These are phyloP conservation scores for Sipha maydis DNA, from an alignment of 2,888 invertebrate genomes.

Conservation along the genomic window DNA sequence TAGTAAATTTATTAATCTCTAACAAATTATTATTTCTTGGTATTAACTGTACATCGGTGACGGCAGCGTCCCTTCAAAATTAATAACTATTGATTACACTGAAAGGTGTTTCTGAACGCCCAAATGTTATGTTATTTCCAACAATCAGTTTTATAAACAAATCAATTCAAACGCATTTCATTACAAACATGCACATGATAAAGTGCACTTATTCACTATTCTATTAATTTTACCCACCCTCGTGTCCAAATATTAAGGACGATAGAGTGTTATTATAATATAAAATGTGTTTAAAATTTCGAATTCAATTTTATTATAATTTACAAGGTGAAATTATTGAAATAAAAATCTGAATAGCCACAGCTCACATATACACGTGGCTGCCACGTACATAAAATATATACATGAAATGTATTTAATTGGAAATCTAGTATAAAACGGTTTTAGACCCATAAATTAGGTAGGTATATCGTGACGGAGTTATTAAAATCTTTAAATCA, in stretches of 20 bases:
- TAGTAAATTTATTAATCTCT: background rate
- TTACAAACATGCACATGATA: background rate
- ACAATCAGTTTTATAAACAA: conserved; percentile 29
- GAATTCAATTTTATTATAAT: background rate
- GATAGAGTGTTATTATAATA: background rate
- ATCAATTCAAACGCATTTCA: conserved; percentile 5
- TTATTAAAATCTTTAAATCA: conserved; percentile 22
- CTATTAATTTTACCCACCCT: background rate
- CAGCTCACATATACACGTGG: background rate
- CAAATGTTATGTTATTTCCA: conserved; percentile 1
- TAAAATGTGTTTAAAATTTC: background rate
- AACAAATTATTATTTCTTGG: background rate
- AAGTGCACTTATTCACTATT: too few species aligned
- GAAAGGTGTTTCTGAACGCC: conserved; percentile 8
- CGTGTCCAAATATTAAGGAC: background rate
- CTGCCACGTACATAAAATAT: background rate
- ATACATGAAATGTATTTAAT: background rate
- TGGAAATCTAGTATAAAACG: conserved; percentile 5
- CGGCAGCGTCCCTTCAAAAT: background rate
- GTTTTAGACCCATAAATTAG: background rate
- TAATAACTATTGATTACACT: background rate
- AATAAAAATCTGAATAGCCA: background rate
- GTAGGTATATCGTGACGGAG: background rate
- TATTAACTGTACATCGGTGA: background rate
- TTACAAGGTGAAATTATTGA: background rate